Evolutionary conservation across 2,888 invertebrate species (phyloP).

Genomic region (Pseudococcus jackbeardsleyi): DNA sequence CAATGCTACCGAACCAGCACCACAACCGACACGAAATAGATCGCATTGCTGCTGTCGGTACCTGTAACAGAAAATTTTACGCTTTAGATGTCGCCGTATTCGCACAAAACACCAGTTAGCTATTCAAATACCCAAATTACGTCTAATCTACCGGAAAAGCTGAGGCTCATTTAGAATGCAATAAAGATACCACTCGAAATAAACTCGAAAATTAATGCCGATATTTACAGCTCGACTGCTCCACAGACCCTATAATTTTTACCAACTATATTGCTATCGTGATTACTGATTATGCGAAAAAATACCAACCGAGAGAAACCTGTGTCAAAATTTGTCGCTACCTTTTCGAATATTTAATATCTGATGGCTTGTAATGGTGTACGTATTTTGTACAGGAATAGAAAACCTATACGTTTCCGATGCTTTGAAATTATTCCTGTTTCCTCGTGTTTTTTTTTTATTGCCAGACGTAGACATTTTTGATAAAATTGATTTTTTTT

Average conservation of each 20-base stretch:
- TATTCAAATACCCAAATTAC: neutral
- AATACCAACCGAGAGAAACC: neutral
- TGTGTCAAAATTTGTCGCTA: neutral
- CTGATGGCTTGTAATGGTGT: neutral
- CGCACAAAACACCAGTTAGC: neutral
- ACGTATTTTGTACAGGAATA: neutral
- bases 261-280: neutral
- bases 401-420: neutral
- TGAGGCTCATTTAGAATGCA: neutral
- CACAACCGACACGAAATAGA: slow-evolving; percentile 65
- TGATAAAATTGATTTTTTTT: neutral
- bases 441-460: neutral
- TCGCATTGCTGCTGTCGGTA: slow-evolving; percentile 66
- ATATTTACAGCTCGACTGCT: neutral
- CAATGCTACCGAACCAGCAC: slow-evolving; percentile 65
- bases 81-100: neutral
- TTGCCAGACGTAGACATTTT: neutral
- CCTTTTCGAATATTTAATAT: neutral
- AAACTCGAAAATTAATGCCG: neutral
- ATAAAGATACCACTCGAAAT: neutral
- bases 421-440: neutral
- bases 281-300: neutral
- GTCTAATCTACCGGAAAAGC: slow-evolving; percentile 9
- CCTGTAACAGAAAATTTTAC: slow-evolving; percentile 47
- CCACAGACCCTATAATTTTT: neutral